Evolutionary conservation across 2,113 vertebrate species (phyloP).

Genomic region (Melanocharis versteri): DNA sequence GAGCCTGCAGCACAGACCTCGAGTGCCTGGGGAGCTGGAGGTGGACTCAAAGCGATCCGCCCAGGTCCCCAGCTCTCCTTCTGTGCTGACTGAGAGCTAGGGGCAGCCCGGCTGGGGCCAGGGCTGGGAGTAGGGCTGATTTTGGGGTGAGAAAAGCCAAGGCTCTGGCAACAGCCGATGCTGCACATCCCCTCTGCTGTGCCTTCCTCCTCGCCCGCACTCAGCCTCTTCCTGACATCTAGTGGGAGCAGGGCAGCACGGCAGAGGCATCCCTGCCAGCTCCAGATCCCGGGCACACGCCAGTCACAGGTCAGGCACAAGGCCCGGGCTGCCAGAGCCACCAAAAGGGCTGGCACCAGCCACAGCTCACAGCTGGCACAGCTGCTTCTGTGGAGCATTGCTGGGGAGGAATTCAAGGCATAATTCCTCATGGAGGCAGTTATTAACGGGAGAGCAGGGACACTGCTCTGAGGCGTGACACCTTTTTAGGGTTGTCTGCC

Average conservation of each 20-base stretch:
- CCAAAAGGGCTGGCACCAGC: not conserved
- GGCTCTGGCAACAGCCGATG: not conserved
- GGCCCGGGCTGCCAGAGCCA: not conserved
- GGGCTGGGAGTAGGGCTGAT: not conserved
- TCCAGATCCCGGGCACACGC: accelerated
- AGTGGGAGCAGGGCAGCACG: conserved; percentile 21
- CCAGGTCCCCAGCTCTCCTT: not conserved
- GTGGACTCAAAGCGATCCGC: not conserved
- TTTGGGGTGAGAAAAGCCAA: not conserved
- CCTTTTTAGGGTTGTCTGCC: not conserved
- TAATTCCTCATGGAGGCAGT: not conserved
- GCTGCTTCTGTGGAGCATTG: not conserved
- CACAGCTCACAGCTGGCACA: not conserved
- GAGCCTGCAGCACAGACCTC: not conserved
- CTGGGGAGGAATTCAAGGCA: not conserved
- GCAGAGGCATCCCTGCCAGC: not conserved
- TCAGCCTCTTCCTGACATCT: conserved; percentile 58
- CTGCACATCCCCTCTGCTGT: not conserved
- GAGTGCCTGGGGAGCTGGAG: accelerated
- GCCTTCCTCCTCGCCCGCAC: not conserved
- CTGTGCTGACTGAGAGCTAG: not conserved
- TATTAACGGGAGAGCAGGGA: not conserved
- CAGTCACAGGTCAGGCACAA: accelerated
- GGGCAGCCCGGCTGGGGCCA: accelerated
- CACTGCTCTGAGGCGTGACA: not conserved